Evolutionary conservation across 2,888 invertebrate species (phyloP).

Genomic region (Eupithecia subumbrata): DNA sequence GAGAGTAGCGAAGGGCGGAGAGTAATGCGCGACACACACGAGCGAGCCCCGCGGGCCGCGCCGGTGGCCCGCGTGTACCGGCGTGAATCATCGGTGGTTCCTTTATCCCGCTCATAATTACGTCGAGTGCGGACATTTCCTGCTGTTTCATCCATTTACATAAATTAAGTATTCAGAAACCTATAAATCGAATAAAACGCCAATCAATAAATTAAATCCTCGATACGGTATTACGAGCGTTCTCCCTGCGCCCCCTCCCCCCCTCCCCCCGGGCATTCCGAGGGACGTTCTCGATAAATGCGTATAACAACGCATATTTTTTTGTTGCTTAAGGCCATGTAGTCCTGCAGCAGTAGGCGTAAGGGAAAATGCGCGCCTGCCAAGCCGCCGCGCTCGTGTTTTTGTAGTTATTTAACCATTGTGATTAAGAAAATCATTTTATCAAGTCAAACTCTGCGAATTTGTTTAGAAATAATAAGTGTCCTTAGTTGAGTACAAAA

Average conservation of each 20-base stretch:
- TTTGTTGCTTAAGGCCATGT: background rate
- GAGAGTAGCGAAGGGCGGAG: slow-evolving; percentile 18
- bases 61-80: background rate
- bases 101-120: slow-evolving; percentile 12
- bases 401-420: no score
- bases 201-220: slow-evolving; percentile 20
- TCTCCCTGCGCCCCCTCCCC: background rate
- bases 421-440: no score
- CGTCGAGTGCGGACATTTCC: slow-evolving; percentile 11
- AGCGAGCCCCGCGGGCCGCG: background rate
- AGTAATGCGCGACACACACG: background rate
- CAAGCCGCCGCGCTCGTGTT: no score
- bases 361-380: no score
- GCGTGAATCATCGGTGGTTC: background rate
- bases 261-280: background rate
- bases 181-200: slow-evolving; percentile 23
- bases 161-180: slow-evolving; percentile 31
- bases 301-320: background rate
- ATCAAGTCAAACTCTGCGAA: no score
- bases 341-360: no score
- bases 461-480: no score
- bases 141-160: slow-evolving; percentile 25
- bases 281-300: background rate
- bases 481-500: no score
- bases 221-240: slow-evolving; percentile 9